These are phyloP conservation scores for Scaeva pyrastri DNA, from an alignment of 2,888 invertebrate species.

Conservation along the genomic window DNA sequence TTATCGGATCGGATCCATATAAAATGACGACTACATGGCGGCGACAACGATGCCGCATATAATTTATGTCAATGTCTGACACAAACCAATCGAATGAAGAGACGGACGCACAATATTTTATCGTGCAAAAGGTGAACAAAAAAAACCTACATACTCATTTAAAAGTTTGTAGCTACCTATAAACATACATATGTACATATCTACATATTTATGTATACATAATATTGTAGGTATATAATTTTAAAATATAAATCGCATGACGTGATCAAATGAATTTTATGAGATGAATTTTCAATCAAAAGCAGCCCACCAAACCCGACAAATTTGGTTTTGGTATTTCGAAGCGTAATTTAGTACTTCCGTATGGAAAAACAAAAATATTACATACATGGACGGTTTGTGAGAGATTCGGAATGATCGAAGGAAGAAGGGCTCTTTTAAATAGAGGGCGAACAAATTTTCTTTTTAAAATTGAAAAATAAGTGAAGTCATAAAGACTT, in stretches of 20 bases:
- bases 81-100: slow-evolving; percentile 54
- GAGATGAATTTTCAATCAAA: slow-evolving; percentile 76
- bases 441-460: neutral
- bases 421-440: neutral
- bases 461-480: too few species aligned
- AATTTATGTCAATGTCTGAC: slow-evolving; percentile 73
- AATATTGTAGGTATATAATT: neutral
- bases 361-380: neutral
- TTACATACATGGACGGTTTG: too few species aligned
- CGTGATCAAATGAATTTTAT: slow-evolving; percentile 75
- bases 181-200: neutral
- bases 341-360: slow-evolving; percentile 20
- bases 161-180: too few species aligned
- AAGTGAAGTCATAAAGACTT: neutral
- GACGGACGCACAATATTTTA: slow-evolving; percentile 12
- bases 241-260: slow-evolving; percentile 59
- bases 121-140: slow-evolving; percentile 22
- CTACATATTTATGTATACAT: neutral
- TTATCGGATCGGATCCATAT: neutral
- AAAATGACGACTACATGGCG: slow-evolving; percentile 60
- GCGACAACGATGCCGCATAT: slow-evolving; percentile 64
- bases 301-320: slow-evolving; percentile 41
- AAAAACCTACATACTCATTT: too few species aligned
- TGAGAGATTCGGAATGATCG: neutral
- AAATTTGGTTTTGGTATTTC: slow-evolving; percentile 21